phyloP scores from a whole-genome alignment of 2,797 vertebrate genomes.

The Chelidonichthys spinosus region DNA sequence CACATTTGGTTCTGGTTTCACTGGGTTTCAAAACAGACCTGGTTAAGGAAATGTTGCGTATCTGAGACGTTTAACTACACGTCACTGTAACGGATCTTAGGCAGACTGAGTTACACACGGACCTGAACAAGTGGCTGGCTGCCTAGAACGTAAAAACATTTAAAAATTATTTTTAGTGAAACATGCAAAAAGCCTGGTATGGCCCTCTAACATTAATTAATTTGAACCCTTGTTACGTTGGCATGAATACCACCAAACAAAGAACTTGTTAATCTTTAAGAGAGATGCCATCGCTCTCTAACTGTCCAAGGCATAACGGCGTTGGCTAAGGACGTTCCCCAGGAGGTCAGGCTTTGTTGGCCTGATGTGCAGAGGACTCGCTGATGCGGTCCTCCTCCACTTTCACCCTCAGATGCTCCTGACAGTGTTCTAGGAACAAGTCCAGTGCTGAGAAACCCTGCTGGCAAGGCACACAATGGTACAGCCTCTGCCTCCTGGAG shows the following conservation, averaged over 20 bases:
- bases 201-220: conserved; percentile 1
- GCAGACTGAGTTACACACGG: neutral
- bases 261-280: conserved; percentile 17
- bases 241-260: conserved; percentile 3
- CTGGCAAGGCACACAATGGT: conserved; percentile 84
- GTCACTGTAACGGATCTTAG: neutral
- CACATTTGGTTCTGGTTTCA: neutral
- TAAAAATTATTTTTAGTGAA: neutral
- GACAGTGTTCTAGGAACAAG: conserved; percentile 83
- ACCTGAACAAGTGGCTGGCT: neutral
- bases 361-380: conserved; percentile 33
- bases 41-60: neutral
- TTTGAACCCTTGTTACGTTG: conserved; percentile 5
- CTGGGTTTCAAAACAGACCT: neutral
- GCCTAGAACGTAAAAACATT: neutral
- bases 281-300: neutral
- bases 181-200: conserved; percentile 16
- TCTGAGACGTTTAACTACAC: neutral
- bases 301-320: conserved; percentile 45
- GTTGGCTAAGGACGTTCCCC: conserved; percentile 35
- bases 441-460: conserved; percentile 77
- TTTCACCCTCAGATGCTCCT: conserved; percentile 75
- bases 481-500: conserved; percentile 69
- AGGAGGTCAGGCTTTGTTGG: conserved; percentile 52
- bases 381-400: conserved; percentile 74